phyloP scores from a whole-genome alignment of 2,888 invertebrate genomes.

The Busseola fusca region DNA sequence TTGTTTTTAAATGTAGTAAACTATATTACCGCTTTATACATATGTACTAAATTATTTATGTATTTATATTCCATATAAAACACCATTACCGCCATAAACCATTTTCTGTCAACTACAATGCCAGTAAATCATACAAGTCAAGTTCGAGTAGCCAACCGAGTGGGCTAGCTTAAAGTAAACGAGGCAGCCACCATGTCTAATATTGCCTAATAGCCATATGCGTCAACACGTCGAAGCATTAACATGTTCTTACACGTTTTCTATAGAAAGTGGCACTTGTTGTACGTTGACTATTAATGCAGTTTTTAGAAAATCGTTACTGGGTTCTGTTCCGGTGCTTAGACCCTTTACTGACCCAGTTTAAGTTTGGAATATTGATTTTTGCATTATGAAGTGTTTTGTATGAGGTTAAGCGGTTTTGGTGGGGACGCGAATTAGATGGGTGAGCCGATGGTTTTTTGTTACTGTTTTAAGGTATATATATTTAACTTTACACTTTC shows the following conservation, averaged over 20 bases:
- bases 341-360: conserved; percentile 68
- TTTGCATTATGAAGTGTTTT: conserved; percentile 30
- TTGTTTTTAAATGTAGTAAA: background rate
- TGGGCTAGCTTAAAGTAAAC: conserved; percentile 40
- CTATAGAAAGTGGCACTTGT: conserved; percentile 83
- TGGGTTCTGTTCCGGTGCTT: conserved; percentile 75
- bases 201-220: conserved; percentile 82
- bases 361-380: conserved; percentile 60
- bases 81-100: background rate
- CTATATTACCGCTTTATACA: background rate
- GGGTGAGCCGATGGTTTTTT: background rate
- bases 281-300: conserved; percentile 83
- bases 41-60: too few species aligned
- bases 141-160: conserved; percentile 27
- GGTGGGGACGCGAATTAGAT: background rate
- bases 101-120: background rate
- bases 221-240: conserved; percentile 71
- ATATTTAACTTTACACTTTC: conserved; percentile 17
- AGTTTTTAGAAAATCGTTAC: conserved; percentile 74
- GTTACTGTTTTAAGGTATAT: background rate
- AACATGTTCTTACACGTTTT: conserved; percentile 78
- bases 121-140: background rate
- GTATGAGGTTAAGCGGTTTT: conserved; percentile 17
- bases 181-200: conserved; percentile 61
- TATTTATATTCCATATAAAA: background rate